Conservation (phyloP, 2,888 invertebrate genomes). For the Eretmocerus hayati region DNA sequence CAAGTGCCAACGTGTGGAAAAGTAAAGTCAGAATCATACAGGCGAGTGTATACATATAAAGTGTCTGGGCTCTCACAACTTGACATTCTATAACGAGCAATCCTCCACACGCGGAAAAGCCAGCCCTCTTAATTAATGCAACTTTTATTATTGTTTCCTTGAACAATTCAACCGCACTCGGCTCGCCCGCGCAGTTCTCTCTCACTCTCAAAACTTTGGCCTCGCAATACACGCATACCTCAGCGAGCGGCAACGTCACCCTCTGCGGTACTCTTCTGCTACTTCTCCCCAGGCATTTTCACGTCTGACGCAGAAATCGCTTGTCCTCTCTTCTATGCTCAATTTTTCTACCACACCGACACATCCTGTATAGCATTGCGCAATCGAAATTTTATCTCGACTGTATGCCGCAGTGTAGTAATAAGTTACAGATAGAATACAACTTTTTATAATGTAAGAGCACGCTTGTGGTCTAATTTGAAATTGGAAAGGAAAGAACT, state of each 20-base stretch:
- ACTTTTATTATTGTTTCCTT: constrained; percentile 43
- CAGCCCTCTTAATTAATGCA: constrained; percentile 40
- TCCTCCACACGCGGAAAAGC: constrained; percentile 21
- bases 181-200: constrained; percentile 19
- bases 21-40: constrained; percentile 14
- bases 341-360: too few species aligned
- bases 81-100: constrained; percentile 31
- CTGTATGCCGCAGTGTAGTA: too few species aligned
- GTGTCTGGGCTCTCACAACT: constrained; percentile 29
- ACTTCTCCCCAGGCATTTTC: neutral
- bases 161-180: constrained; percentile 32
- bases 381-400: too few species aligned
- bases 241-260: too few species aligned
- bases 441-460: too few species aligned
- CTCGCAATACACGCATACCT: constrained; percentile 15
- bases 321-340: neutral
- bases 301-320: neutral
- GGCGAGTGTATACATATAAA: too few species aligned
- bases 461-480: too few species aligned
- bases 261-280: neutral
- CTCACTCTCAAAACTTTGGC: constrained; percentile 23
- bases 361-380: too few species aligned
- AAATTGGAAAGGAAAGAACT: too few species aligned
- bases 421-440: too few species aligned
- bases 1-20: constrained; percentile 17